Evolutionary conservation across 2,113 vertebrate species (phyloP).

Genomic region (Albula goreensis): DNA sequence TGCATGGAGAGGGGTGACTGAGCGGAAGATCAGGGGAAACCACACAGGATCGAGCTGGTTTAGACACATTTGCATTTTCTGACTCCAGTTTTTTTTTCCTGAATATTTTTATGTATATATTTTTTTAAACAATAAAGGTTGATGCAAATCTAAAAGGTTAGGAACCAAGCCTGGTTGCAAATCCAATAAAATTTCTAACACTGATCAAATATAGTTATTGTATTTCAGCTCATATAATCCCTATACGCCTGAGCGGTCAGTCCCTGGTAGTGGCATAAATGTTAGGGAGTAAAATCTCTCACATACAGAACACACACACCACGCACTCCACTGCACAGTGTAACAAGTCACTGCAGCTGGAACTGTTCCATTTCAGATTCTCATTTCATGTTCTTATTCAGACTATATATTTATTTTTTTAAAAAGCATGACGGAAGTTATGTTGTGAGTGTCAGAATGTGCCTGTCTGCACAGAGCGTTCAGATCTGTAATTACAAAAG

Average conservation of each 20-base stretch:
- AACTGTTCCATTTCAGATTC: no score
- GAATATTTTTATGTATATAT: no score
- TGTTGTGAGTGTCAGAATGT: background rate
- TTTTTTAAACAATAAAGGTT: no score
- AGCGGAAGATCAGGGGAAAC: no score
- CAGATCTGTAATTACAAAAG: constrained; percentile 48
- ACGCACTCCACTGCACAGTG: background rate
- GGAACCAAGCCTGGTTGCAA: no score
- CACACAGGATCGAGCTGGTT: background rate
- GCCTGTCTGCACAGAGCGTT: constrained; percentile 19
- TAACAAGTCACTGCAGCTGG: no score
- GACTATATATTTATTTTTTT: no score
- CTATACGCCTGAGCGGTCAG: background rate
- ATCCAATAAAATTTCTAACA: no score
- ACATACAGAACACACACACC: background rate
- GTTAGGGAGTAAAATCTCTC: background rate
- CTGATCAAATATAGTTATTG: background rate
- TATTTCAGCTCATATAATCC: background rate
- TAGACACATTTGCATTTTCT: background rate
- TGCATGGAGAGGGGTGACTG: no score
- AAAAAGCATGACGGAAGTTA: constrained; percentile 29
- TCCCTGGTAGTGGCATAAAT: background rate
- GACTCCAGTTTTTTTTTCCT: no score
- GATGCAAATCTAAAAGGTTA: no score
- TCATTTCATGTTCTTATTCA: no score